Conservation (phyloP, 1,140 invertebrate species). For the Phocides pigmalion region DNA sequence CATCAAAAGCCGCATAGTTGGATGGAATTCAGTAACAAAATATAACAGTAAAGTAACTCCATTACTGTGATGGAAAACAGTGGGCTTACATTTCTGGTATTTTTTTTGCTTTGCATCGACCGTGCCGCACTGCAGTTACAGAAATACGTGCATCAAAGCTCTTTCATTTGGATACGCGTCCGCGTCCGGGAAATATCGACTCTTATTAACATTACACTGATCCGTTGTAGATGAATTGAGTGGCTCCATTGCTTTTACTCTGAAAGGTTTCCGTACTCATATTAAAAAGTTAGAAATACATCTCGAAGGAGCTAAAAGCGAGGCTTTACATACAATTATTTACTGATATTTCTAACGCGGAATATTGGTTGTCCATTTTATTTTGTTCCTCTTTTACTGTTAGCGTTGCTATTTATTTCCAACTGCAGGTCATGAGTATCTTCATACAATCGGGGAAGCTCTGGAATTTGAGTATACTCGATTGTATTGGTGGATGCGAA, state of each 20-base stretch:
- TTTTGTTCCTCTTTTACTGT: too few species aligned
- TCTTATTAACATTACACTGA: conserved; percentile 59
- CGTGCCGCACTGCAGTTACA: conserved; percentile 76
- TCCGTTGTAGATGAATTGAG: conserved; percentile 49
- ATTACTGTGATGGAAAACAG: conserved; percentile 77
- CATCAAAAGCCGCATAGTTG: conserved; percentile 40
- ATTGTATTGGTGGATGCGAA: too few species aligned
- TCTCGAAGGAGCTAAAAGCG: conserved; percentile 7
- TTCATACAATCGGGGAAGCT: too few species aligned
- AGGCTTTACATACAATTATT: not conserved
- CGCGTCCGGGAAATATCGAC: conserved; percentile 56
- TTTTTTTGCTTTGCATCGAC: conserved; percentile 54
- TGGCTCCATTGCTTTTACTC: conserved; percentile 23
- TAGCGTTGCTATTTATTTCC: too few species aligned
- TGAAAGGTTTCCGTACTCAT: conserved; percentile 36
- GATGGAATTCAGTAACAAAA: conserved; percentile 63
- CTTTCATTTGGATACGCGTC: conserved; percentile 61
- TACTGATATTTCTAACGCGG: not conserved
- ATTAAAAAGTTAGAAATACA: conserved; percentile 26
- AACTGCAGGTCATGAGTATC: too few species aligned
- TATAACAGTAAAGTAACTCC: conserved; percentile 70
- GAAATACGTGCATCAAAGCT: conserved; percentile 73
- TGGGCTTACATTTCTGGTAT: conserved; percentile 59
- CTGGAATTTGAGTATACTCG: too few species aligned
- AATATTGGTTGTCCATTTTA: too few species aligned